These are phyloP conservation scores for Stichopus chloronotus DNA, from an alignment of 35 echinoderm and acorn worm species.

Conservation along the genomic window DNA sequence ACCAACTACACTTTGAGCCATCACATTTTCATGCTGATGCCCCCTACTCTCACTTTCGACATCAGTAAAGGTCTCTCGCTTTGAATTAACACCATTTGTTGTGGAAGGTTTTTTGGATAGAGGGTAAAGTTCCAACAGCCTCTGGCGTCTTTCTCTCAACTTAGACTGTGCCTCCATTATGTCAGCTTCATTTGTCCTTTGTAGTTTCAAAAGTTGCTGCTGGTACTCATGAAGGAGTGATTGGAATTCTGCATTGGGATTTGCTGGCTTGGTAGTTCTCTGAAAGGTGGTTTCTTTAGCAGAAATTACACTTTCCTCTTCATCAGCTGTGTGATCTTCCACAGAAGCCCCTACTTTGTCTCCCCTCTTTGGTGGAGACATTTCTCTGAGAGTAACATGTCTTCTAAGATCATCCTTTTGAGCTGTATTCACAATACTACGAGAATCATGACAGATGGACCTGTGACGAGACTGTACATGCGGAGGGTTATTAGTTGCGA, in stretches of 20 bases:
- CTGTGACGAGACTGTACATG: neutral
- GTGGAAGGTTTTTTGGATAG: neutral
- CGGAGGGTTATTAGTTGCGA: neutral
- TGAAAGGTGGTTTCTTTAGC: neutral
- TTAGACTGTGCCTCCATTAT: constrained; percentile 3
- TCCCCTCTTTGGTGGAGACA: neutral
- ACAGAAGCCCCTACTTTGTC: neutral
- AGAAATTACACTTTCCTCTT: neutral
- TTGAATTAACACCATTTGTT: neutral
- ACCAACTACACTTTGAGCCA: neutral
- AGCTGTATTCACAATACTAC: neutral
- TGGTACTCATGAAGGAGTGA: constrained; percentile 36
- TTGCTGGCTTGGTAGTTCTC: neutral
- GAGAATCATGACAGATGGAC: neutral
- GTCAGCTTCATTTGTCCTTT: constrained; percentile 20
- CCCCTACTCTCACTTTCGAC: neutral
- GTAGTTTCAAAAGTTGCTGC: constrained; percentile 42
- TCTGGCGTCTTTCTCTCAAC: constrained; percentile 26
- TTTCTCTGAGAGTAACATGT: neutral
- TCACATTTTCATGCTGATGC: neutral
- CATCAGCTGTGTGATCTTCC: neutral
- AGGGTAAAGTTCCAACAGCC: constrained; percentile 15
- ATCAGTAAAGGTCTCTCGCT: neutral
- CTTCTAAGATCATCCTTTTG: neutral
- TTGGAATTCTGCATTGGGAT: neutral